Evolutionary conservation across 2,797 vertebrate genomes (phyloP).

Genomic region (Spheniscus humboldti): DNA sequence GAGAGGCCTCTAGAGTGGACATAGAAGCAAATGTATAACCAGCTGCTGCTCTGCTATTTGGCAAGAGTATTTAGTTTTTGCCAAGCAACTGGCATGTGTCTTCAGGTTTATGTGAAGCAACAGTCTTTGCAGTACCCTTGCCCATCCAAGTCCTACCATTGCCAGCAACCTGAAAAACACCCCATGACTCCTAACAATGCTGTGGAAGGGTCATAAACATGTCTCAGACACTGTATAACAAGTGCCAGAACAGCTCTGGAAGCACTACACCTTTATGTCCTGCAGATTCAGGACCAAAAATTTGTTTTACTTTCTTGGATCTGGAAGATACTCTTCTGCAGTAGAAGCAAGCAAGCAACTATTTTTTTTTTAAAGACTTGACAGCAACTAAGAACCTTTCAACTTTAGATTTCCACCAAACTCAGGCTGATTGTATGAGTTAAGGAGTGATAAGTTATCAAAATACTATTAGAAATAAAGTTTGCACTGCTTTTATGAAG

Average conservation of each 20-base stretch:
- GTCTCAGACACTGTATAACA: neutral
- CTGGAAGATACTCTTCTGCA: neutral
- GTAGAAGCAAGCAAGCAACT: neutral
- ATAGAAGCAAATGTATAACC: neutral
- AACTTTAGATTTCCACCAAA: neutral
- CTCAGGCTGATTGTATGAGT: neutral
- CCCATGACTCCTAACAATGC: neutral
- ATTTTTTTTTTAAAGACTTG: neutral
- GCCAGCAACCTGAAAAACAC: neutral
- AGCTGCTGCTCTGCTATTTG: neutral
- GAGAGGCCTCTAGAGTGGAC: neutral
- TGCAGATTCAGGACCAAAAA: neutral
- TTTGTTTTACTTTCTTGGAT: neutral
- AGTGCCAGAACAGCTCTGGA: neutral
- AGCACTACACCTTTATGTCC: neutral
- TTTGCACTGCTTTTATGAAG: neutral
- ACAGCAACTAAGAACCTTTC: neutral
- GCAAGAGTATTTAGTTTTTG: neutral
- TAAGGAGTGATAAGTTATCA: neutral
- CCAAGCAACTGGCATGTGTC: fast-evolving
- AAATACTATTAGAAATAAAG: neutral
- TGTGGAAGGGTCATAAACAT: neutral
- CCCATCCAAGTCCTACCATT: neutral
- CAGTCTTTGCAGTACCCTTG: neutral
- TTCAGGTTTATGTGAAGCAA: neutral